These are phyloP conservation scores for Aromia moschata DNA, from an alignment of 2,888 invertebrate genomes.

Conservation along the genomic window DNA sequence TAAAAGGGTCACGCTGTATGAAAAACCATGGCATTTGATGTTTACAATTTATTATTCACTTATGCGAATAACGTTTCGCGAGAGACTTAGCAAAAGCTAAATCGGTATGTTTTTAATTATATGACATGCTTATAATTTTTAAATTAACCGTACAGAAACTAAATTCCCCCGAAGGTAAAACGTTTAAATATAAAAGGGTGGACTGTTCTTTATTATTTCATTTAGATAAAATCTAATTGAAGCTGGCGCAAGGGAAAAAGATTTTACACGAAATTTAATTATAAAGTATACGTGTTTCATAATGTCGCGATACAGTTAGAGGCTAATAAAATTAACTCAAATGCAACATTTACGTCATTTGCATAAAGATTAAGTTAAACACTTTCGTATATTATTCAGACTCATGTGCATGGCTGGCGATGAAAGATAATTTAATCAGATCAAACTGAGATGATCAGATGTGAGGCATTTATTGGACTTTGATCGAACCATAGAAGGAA, in stretches of 20 bases:
- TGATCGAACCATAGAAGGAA: neutral
- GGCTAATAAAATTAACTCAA: slow-evolving; percentile 40
- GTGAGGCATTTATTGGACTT: slow-evolving; percentile 7
- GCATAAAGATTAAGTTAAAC: slow-evolving; percentile 37
- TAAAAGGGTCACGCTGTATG: too few relatives aligned
- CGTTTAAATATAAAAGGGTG: slow-evolving; percentile 40
- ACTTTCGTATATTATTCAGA: slow-evolving; percentile 34
- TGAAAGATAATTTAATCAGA: slow-evolving; percentile 17
- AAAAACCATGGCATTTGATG: slow-evolving; percentile 55
- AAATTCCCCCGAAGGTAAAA: slow-evolving; percentile 45
- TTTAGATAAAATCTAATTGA: slow-evolving; percentile 50
- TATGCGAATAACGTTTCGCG: slow-evolving; percentile 51
- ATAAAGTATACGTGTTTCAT: slow-evolving; percentile 43
- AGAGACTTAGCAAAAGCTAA: slow-evolving; percentile 52
- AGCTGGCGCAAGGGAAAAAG: slow-evolving; percentile 46
- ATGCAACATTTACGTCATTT: slow-evolving; percentile 41
- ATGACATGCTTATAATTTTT: slow-evolving; percentile 57
- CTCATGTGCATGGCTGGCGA: slow-evolving; percentile 25
- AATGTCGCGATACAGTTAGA: slow-evolving; percentile 37
- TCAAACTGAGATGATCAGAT: slow-evolving; percentile 13
- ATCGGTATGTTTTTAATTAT: slow-evolving; percentile 56
- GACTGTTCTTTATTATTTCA: slow-evolving; percentile 48
- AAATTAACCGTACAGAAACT: slow-evolving; percentile 55
- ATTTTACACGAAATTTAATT: slow-evolving; percentile 48
- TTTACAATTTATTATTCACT: slow-evolving; percentile 57